Evolutionary conservation across 2,797 vertebrate genomes (phyloP).

Genomic region (Rhodeus uyekii): DNA sequence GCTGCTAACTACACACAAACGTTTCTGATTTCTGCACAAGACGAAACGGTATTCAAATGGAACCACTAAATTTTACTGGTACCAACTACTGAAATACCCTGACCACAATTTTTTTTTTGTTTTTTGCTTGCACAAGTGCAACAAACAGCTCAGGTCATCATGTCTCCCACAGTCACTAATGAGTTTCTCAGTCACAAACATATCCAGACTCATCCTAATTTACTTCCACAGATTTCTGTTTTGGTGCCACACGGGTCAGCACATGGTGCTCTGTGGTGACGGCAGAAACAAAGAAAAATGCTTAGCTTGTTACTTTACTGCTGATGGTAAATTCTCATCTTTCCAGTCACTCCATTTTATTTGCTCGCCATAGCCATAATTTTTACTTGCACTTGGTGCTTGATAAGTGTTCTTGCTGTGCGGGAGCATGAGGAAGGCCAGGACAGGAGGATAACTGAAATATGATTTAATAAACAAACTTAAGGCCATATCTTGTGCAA

Average conservation of each 20-base stretch:
- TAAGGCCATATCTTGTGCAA: too few relatives aligned
- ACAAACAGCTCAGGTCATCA: slow-evolving; percentile 1
- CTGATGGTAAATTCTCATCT: slow-evolving; percentile 8
- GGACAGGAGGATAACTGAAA: too few relatives aligned
- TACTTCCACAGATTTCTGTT: background rate
- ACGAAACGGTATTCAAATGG: background rate
- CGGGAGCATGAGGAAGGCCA: too few relatives aligned
- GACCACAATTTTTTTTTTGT: background rate
- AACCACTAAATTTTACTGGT: background rate
- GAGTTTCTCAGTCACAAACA: slow-evolving; percentile 1
- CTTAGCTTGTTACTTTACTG: slow-evolving; percentile 7
- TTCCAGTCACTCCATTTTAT: background rate
- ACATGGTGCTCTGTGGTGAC: background rate
- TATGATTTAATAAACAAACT: too few relatives aligned
- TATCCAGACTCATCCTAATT: background rate
- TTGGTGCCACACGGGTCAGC: background rate
- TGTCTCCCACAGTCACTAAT: slow-evolving; percentile 2
- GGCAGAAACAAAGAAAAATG: background rate
- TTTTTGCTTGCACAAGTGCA: background rate
- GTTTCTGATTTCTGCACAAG: background rate
- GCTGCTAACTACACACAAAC: background rate
- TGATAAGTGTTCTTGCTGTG: background rate
- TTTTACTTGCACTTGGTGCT: background rate
- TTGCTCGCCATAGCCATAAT: background rate
- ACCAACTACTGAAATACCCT: background rate